Evolutionary conservation across 2,113 vertebrate species (phyloP).

Genomic region (Stegostoma tigrinum): DNA sequence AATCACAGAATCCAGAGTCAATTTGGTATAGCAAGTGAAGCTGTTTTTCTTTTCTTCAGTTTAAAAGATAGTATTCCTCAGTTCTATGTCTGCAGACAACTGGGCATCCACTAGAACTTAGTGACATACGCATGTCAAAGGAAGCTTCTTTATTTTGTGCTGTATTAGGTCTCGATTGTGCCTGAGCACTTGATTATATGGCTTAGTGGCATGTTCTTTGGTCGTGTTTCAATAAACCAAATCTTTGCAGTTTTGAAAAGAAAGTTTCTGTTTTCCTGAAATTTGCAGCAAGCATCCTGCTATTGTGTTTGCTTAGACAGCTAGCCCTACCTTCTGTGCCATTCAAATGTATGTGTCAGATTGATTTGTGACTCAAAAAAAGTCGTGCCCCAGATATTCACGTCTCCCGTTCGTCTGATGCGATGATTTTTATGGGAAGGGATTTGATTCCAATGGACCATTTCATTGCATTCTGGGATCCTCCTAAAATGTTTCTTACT

Average conservation of each 20-base stretch:
- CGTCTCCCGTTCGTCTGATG: too few relatives aligned
- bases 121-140: too few relatives aligned
- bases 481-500: too few relatives aligned
- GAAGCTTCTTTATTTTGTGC: background rate
- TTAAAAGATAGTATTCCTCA: background rate
- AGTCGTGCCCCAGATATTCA: too few relatives aligned
- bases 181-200: background rate
- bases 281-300: background rate
- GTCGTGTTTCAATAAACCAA: background rate
- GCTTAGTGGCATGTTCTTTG: background rate
- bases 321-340: background rate
- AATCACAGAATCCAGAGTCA: background rate
- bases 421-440: too few relatives aligned
- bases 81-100: background rate
- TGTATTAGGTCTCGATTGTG: background rate
- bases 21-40: background rate
- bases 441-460: too few relatives aligned
- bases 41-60: background rate
- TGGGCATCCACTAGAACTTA: background rate
- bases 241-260: background rate
- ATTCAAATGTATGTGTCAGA: background rate
- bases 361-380: background rate
- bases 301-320: background rate
- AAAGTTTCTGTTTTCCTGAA: background rate
- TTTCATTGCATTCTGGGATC: too few relatives aligned